phyloP scores from a whole-genome alignment of 2,888 invertebrate genomes.

The Cataglyphis livida region DNA sequence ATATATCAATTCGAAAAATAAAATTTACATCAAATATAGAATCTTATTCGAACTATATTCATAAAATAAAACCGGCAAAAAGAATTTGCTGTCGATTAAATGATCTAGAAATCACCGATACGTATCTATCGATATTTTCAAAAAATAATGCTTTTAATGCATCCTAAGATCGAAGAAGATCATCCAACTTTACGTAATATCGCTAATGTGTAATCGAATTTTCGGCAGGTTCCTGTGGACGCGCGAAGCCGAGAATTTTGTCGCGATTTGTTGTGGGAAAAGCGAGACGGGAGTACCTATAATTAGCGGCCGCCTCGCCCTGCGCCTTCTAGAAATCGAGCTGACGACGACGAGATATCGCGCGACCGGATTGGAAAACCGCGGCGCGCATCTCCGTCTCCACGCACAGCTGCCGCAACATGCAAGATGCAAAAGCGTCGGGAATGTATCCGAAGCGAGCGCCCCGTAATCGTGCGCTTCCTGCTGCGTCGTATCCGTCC shows the following conservation, averaged over 20 bases:
- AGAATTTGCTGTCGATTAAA: not conserved
- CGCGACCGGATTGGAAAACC: slow-evolving; percentile 67
- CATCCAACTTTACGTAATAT: not conserved
- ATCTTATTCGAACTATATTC: not conserved
- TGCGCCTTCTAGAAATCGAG: slow-evolving; percentile 68
- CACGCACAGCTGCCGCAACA: slow-evolving; percentile 72
- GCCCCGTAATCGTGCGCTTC: slow-evolving; percentile 82
- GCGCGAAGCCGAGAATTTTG: not conserved
- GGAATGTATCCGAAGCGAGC: slow-evolving; percentile 71
- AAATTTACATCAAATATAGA: not conserved
- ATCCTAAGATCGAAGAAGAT: not conserved
- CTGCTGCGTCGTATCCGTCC: slow-evolving; percentile 81
- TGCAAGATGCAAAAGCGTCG: slow-evolving; percentile 68
- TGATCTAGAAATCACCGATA: not conserved
- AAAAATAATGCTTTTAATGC: not conserved
- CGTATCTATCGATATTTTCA: not conserved
- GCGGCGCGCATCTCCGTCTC: slow-evolving; percentile 59
- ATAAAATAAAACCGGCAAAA: not conserved
- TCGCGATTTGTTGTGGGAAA: slow-evolving; percentile 42
- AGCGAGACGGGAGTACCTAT: slow-evolving; percentile 65
- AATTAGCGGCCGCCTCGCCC: slow-evolving; percentile 73
- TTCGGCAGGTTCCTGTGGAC: not conserved
- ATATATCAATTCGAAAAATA: not conserved
- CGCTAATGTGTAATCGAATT: not conserved
- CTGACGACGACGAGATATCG: slow-evolving; percentile 67